A percentile compares a stretch with the other conserved stretches of the same genome.
Evolutionary conservation across 2,888 invertebrate genomes (phyloP).

Genomic region (Palloptera scutellata): DNA sequence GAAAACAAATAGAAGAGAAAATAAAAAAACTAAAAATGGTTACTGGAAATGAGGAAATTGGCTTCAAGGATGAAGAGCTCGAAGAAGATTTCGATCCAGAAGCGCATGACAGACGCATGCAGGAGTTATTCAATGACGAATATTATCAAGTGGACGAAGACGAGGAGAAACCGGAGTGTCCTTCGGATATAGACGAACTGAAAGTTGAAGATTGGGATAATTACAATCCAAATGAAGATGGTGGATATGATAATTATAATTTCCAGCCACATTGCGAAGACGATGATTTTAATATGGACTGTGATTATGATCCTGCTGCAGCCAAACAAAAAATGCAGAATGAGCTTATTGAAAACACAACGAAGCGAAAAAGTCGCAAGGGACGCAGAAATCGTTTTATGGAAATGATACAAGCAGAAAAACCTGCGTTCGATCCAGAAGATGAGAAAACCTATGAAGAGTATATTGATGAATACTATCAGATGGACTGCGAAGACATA

Average conservation of each 20-base stretch:
- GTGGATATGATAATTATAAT: conserved; percentile 62
- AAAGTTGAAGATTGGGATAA: conserved; percentile 64
- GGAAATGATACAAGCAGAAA: conserved; percentile 75
- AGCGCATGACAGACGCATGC: conserved; percentile 87
- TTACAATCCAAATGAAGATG: conserved; percentile 67
- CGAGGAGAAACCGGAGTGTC: conserved; percentile 84
- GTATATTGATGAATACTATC: conserved; percentile 94
- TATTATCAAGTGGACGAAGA: conserved; percentile 80
- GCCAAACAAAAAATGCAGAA: conserved; percentile 67
- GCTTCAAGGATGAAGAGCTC: conserved; percentile 76
- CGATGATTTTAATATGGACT: conserved; percentile 88
- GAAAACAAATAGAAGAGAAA: conserved; percentile 89
- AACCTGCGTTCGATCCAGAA: conserved; percentile 85
- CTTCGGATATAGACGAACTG: conserved; percentile 73
- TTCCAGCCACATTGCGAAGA: conserved; percentile 77
- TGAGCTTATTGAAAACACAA: conserved; percentile 69
- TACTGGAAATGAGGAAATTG: conserved; percentile 77
- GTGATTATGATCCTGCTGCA: conserved; percentile 76
- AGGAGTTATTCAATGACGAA: conserved; percentile 83
- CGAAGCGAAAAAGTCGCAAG: conserved; percentile 69
- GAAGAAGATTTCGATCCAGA: conserved; percentile 92
- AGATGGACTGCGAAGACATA: conserved; percentile 94
- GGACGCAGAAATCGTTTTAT: conserved; percentile 79
- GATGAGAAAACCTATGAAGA: conserved; percentile 79
- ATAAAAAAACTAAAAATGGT: conserved; percentile 85